Evolutionary conservation across 1,140 invertebrate genomes (phyloP).

Genomic region (Drosophila prosaltans): DNA sequence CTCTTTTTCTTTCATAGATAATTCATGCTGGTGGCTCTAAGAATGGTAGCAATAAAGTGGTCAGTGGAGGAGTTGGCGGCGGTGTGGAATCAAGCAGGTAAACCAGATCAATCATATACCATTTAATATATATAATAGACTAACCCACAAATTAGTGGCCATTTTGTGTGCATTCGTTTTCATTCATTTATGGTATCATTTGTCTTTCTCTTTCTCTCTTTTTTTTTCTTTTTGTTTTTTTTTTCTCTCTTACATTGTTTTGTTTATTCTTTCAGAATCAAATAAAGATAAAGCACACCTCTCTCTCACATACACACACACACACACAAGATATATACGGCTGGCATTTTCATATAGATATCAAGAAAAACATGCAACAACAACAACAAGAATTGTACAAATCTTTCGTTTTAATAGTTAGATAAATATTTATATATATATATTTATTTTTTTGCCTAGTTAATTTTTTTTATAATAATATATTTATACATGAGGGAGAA

Average conservation of each 20-base stretch:
- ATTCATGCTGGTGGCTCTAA: conserved; percentile 73
- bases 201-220: conserved; percentile 39
- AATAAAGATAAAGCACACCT: conserved; percentile 52
- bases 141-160: not conserved
- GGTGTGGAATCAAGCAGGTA: conserved; percentile 76
- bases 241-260: conserved; percentile 23
- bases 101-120: conserved; percentile 15
- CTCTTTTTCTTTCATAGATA: conserved; percentile 58
- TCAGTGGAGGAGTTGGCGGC: conserved; percentile 39
- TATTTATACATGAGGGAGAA: conserved; percentile 11
- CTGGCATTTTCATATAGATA: conserved; percentile 51
- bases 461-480: conserved; percentile 35
- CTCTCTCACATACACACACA: not conserved
- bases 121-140: not conserved
- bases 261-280: conserved; percentile 70
- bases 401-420: conserved; percentile 65
- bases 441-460: conserved; percentile 54
- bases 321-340: conserved; percentile 56
- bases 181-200: conserved; percentile 61
- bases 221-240: conserved; percentile 52
- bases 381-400: conserved; percentile 60
- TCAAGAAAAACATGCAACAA: conserved; percentile 32
- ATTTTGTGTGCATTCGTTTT: conserved; percentile 40
- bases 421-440: conserved; percentile 73
- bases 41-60: conserved; percentile 49